phyloP scores from a whole-genome alignment of 2,888 invertebrate genomes.

The Pharmacophagus antenor region DNA sequence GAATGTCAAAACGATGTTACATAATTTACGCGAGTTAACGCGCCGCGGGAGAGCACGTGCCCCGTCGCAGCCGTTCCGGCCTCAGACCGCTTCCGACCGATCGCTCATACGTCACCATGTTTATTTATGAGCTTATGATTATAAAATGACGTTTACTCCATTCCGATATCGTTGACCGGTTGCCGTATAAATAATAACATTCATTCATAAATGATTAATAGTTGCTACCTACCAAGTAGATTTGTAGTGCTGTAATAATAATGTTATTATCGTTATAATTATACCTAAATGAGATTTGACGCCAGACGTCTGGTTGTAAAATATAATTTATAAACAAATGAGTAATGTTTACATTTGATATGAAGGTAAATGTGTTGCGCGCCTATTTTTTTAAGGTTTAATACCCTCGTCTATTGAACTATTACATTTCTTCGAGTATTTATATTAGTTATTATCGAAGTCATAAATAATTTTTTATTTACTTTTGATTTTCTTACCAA shows the following conservation, averaged over 20 bases:
- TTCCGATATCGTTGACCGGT: slow-evolving; percentile 75
- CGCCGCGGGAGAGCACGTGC: slow-evolving; percentile 51
- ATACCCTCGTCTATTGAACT: background rate
- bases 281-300: slow-evolving; percentile 74
- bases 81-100: slow-evolving; percentile 52
- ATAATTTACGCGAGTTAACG: slow-evolving; percentile 67
- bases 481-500: background rate
- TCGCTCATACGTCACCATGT: slow-evolving; percentile 69
- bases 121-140: slow-evolving; percentile 79
- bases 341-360: slow-evolving; percentile 41
- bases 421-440: background rate
- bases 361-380: slow-evolving; percentile 21
- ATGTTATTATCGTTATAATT: slow-evolving; percentile 70
- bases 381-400: background rate
- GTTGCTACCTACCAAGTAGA: slow-evolving; percentile 75
- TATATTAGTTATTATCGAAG: background rate
- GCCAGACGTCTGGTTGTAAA: slow-evolving; percentile 67
- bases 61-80: slow-evolving; percentile 40
- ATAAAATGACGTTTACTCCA: slow-evolving; percentile 77
- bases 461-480: background rate
- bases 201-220: slow-evolving; percentile 76
- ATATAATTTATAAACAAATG: slow-evolving; percentile 61
- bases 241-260: slow-evolving; percentile 70
- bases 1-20: slow-evolving; percentile 79
- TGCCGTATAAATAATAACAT: slow-evolving; percentile 71